Conservation (phyloP, 37 sponge, comb jelly and placozoan genomes). For the Amphimedon queenslandica region DNA sequence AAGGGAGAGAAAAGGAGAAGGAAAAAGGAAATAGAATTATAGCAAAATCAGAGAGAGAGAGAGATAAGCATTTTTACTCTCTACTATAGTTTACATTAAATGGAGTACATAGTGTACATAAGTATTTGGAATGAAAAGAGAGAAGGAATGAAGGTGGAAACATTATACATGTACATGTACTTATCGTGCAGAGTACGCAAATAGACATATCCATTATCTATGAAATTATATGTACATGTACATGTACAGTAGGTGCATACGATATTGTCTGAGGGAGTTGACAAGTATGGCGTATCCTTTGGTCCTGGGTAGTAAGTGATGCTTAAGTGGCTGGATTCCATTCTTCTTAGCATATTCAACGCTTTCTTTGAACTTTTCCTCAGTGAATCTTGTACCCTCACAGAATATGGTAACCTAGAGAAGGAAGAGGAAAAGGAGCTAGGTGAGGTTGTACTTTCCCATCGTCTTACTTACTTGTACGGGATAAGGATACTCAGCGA, state of each 20-base stretch:
- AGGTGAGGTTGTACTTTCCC: neutral
- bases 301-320: constrained; percentile 71
- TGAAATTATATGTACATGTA: neutral
- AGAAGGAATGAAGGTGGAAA: no score
- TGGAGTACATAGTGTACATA: no score
- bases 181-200: neutral
- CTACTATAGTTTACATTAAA: neutral
- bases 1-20: neutral
- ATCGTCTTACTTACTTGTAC: constrained; percentile 26
- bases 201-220: neutral
- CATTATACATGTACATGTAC: neutral
- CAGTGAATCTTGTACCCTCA: constrained; percentile 80
- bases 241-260: neutral
- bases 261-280: constrained; percentile 18
- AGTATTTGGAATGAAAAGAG: no score
- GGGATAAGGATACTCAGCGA: constrained; percentile 27
- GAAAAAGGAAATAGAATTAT: neutral
- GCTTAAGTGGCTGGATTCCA: constrained; percentile 60
- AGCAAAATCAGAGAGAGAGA: neutral
- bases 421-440: neutral
- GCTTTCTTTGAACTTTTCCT: constrained; percentile 51
- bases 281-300: constrained; percentile 70
- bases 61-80: neutral
- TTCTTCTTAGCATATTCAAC: constrained; percentile 46
- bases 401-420: constrained; percentile 56